Evolutionary conservation across 2,797 vertebrate species (phyloP), one percentile per base, ranked within the genome.

Genomic region (Bufotes viridis): DNA sequence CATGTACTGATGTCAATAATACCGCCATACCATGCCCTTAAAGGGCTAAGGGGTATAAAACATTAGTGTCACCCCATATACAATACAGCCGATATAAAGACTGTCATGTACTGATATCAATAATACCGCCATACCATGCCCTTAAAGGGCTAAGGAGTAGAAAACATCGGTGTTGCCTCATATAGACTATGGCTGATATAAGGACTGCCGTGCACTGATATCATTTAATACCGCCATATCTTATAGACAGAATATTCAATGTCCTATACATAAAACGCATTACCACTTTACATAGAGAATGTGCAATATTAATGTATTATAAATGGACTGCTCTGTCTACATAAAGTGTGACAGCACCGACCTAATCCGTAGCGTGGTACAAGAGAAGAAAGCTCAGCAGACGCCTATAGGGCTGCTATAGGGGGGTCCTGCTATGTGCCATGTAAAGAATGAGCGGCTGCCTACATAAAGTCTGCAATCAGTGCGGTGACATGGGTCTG

Each of bases 401-500:
- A 15, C 18, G 9, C 11, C 20, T 51, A 2, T n/a, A 17, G 34
- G 1, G 26, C 15, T 0, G 0, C 7, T 24, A 7, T 24, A 55
- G 12, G 29, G 69, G 49, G 75, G 20, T 78, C 49, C 49, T 7
- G 42, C 17, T 20, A 75, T 51, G 72, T 75, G 55, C 26, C 60
- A n/a, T 22, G 58, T 76, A 76, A 60, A 76, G 72, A 76, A 76
- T 85, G 29, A 63, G 70, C 70, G 53, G 67, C 34, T 34, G 51
- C 72, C 42, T 34, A 57, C 69, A 42, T 49, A 67, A 87, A 78
- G 84, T 84, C 67, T 70, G 60, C 34, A 76, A 65, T 85, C 76
- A 26, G 82, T 17, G 79, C 10, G 49, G 75, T 89, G 78, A 86
- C 83, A 78, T 58, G 34, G 61, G 63, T 89, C 69, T 57, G 42